Evolutionary conservation across 2,888 invertebrate genomes (phyloP).

Genomic region (Leptinotarsa peninsularis): DNA sequence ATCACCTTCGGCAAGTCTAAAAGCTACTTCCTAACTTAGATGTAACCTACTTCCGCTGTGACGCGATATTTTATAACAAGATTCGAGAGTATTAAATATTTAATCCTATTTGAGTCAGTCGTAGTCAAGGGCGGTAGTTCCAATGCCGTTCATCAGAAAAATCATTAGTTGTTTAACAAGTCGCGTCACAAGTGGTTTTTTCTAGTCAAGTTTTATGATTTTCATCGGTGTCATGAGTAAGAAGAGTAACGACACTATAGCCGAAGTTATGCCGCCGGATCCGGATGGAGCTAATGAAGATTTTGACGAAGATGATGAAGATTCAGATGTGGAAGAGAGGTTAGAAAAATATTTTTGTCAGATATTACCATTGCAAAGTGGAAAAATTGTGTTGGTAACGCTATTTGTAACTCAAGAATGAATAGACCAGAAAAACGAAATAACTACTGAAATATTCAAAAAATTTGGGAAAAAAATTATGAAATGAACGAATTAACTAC

Average conservation of each 20-base stretch:
- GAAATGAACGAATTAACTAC: too few species aligned
- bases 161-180: constrained; percentile 24
- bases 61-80: constrained; percentile 39
- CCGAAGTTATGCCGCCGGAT: not conserved
- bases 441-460: too few species aligned
- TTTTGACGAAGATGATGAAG: constrained; percentile 19
- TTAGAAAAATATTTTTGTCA: constrained; percentile 23
- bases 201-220: not conserved
- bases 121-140: constrained; percentile 33
- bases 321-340: constrained; percentile 35
- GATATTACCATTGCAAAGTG: too few species aligned
- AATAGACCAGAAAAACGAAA: too few species aligned
- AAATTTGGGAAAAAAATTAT: too few species aligned
- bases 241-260: not conserved
- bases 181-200: too few species aligned
- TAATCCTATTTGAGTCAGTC: constrained; percentile 37
- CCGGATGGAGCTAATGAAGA: not conserved
- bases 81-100: constrained; percentile 35
- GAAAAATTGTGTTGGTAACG: too few species aligned
- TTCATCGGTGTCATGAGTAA: constrained; percentile 14
- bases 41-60: constrained; percentile 31
- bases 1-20: not conserved
- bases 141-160: constrained; percentile 28
- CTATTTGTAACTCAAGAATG: too few species aligned
- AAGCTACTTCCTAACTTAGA: not conserved